phyloP scores from a whole-genome alignment of 2,797 vertebrate species.

The Anguilla marmorata region DNA sequence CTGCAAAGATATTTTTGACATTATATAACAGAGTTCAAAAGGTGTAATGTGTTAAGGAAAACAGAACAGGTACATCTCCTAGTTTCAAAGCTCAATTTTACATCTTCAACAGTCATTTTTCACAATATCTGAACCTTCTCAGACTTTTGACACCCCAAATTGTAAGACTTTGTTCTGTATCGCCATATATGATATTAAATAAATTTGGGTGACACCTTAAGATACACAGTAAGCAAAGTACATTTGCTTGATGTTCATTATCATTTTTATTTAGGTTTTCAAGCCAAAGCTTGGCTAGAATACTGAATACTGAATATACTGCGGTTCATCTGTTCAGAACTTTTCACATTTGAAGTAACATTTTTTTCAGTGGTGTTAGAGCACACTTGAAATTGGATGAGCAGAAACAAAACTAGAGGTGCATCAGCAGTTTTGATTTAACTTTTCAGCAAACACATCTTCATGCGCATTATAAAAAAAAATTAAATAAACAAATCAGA shows the following conservation, averaged over 20 bases:
- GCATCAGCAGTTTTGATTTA: conserved; percentile 9
- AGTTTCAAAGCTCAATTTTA: conserved; percentile 20
- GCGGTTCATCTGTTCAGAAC: conserved; percentile 1
- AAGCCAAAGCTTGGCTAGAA: background rate
- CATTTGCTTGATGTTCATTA: conserved; percentile 15
- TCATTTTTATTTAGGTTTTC: background rate
- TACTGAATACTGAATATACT: background rate
- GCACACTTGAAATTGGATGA: background rate
- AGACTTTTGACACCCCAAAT: conserved; percentile 13
- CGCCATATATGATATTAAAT: conserved; percentile 14
- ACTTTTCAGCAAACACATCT: background rate
- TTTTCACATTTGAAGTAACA: background rate
- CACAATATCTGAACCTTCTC: conserved; percentile 4
- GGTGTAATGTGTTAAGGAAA: background rate
- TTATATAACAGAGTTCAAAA: conserved; percentile 5
- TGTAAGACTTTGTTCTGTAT: conserved; percentile 22
- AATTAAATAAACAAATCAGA: background rate
- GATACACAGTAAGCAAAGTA: background rate
- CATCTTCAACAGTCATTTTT: conserved; percentile 21
- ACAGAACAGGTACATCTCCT: conserved; percentile 5
- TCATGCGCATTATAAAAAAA: conserved; percentile 6
- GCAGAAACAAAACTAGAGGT: conserved; percentile 9
- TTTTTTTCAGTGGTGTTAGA: background rate
- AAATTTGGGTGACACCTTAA: background rate
- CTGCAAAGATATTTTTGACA: background rate